A percentile compares a stretch with the other conserved stretches of the same genome.
phyloP scores from a whole-genome alignment of 2,113 vertebrate genomes.

The Austrofundulus limnaeus region DNA sequence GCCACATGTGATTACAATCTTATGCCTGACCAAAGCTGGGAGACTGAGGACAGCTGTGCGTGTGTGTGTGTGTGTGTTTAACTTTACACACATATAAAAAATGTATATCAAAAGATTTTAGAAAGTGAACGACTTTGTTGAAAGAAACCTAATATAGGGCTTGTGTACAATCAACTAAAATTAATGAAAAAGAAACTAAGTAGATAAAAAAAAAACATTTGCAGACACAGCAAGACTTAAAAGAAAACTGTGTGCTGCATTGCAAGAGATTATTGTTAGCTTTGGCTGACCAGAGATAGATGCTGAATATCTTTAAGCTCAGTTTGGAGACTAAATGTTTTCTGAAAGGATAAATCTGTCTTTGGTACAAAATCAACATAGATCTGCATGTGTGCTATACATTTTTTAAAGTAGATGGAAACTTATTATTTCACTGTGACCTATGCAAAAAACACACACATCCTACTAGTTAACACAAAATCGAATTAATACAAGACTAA shows the following conservation, averaged over 20 bases:
- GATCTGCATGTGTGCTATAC: background rate
- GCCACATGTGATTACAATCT: constrained; percentile 84
- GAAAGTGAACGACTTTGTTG: background rate
- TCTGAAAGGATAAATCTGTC: no score
- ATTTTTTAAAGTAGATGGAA: background rate
- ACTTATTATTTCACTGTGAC: background rate
- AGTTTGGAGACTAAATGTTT: no score
- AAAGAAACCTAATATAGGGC: background rate
- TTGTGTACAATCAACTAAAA: no score
- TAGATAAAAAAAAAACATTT: no score
- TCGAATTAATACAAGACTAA: background rate
- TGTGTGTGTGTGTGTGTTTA: constrained; percentile 10
- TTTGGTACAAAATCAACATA: no score
- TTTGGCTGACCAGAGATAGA: no score
- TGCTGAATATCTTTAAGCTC: no score
- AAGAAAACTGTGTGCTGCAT: background rate
- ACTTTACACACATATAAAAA: background rate
- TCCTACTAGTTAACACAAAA: background rate
- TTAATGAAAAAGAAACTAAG: no score
- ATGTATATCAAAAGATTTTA: background rate
- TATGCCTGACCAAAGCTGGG: constrained; percentile 55
- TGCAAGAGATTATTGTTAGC: no score
- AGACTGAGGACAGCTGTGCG: constrained; percentile 40
- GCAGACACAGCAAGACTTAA: background rate
- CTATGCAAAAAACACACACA: background rate